These are phyloP conservation scores for Lepidonotus clava DNA, from an alignment of 2,888 invertebrate species.

Conservation along the genomic window DNA sequence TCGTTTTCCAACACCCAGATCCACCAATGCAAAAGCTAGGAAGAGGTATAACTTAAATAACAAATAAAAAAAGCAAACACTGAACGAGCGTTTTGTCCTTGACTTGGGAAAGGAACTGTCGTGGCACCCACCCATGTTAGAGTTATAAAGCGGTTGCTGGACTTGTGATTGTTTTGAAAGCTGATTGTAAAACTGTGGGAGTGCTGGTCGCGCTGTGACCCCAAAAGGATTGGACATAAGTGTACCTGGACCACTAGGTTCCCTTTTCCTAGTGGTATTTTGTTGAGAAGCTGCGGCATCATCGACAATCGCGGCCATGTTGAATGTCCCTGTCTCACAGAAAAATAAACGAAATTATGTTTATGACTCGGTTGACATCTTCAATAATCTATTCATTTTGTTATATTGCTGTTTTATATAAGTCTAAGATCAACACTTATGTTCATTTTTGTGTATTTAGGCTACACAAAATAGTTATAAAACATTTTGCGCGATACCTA, in stretches of 20 bases:
- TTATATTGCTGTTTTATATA: no score
- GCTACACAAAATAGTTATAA: no score
- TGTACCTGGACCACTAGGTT: conserved; percentile 51
- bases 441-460: no score
- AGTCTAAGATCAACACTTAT: no score
- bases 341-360: background rate
- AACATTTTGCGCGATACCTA: background rate
- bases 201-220: conserved; percentile 35
- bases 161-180: conserved; percentile 19
- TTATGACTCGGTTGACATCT: no score
- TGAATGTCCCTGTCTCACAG: background rate
- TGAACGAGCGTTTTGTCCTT: background rate
- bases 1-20: no score
- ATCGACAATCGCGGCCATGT: background rate
- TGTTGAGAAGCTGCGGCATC: background rate
- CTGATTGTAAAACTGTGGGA: conserved; percentile 26
- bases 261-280: conserved; percentile 42
- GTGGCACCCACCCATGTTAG: conserved; percentile 30
- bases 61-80: background rate
- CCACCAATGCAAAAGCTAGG: background rate
- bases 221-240: conserved; percentile 7
- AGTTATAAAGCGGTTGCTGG: background rate
- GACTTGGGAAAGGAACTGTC: background rate
- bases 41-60: background rate
- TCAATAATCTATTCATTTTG: no score